phyloP scores from a whole-genome alignment of 2,113 vertebrate species.

The Anoplopoma fimbria region DNA sequence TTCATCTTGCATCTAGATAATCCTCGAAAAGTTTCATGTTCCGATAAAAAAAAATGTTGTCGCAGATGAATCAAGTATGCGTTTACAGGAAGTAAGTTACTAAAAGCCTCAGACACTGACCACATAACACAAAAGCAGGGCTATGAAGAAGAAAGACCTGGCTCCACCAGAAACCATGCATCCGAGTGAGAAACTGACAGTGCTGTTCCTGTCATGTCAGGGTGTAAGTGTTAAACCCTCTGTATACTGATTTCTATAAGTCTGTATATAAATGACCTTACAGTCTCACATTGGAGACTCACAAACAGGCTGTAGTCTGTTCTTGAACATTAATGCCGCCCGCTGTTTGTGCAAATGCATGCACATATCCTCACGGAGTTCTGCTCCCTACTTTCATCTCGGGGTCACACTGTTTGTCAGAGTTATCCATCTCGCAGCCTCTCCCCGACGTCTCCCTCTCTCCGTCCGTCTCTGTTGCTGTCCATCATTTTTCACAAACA shows the following conservation, averaged over 20 bases:
- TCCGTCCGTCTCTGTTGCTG: constrained; percentile 4
- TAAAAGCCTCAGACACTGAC: background rate
- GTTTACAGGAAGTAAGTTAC: background rate
- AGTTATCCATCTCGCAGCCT: constrained; percentile 52
- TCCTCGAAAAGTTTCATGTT: background rate
- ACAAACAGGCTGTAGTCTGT: constrained; percentile 5
- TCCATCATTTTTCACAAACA: constrained; percentile 50
- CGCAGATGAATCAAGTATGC: background rate
- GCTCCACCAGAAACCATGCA: background rate
- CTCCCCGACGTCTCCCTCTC: background rate
- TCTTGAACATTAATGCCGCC: constrained; percentile 33
- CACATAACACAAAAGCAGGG: background rate
- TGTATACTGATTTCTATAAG: background rate
- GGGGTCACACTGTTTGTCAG: constrained; percentile 52
- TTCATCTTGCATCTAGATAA: constrained; percentile 6
- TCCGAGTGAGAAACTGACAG: background rate
- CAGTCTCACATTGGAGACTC: background rate
- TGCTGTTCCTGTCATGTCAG: constrained; percentile 4
- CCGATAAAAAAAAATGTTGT: too few relatives aligned
- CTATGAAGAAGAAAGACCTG: background rate
- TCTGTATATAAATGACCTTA: constrained; percentile 14
- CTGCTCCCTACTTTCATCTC: constrained; percentile 31
- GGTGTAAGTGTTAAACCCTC: background rate
- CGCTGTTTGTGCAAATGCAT: constrained; percentile 50
- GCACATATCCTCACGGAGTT: constrained; percentile 41